phyloP scores from a whole-genome alignment of 2,888 invertebrate species.

The Amblyjoppa proteus region DNA sequence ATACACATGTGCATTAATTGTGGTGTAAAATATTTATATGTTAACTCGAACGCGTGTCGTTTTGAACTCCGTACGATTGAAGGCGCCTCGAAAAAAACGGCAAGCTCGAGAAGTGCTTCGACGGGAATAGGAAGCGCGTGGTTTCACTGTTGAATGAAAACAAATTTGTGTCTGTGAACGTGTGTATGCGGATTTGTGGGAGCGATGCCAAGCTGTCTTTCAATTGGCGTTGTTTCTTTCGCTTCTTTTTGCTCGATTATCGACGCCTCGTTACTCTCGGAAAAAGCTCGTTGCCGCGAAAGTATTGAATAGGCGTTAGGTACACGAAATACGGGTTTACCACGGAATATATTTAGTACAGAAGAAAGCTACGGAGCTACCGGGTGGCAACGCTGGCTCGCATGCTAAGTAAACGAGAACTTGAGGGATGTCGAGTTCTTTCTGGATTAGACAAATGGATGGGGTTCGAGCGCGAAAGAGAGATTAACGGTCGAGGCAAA shows the following conservation, averaged over 20 bases:
- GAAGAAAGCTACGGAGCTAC: neutral
- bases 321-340: slow-evolving; percentile 29
- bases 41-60: no score
- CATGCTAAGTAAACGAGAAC: slow-evolving; percentile 22
- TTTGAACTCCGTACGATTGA: no score
- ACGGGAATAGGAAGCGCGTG: neutral
- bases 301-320: slow-evolving; percentile 25
- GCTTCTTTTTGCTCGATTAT: slow-evolving; percentile 32
- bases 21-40: no score
- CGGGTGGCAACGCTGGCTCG: neutral
- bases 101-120: no score
- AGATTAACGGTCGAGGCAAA: neutral
- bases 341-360: slow-evolving; percentile 2
- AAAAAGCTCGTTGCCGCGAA: slow-evolving; percentile 18
- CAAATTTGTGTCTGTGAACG: slow-evolving; percentile 32
- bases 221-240: slow-evolving; percentile 38
- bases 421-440: slow-evolving; percentile 4
- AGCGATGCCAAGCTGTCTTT: slow-evolving; percentile 29
- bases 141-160: slow-evolving; percentile 54
- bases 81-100: no score
- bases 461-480: neutral
- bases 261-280: slow-evolving; percentile 40
- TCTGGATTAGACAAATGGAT: neutral
- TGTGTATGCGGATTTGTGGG: slow-evolving; percentile 45
- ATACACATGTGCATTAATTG: no score